Percentiles rank a stretch among this genome's conserved stretches.
These are phyloP conservation scores for Solenodon paradoxus DNA, from an alignment of 2,113 vertebrate genomes.

Conservation along the genomic window DNA sequence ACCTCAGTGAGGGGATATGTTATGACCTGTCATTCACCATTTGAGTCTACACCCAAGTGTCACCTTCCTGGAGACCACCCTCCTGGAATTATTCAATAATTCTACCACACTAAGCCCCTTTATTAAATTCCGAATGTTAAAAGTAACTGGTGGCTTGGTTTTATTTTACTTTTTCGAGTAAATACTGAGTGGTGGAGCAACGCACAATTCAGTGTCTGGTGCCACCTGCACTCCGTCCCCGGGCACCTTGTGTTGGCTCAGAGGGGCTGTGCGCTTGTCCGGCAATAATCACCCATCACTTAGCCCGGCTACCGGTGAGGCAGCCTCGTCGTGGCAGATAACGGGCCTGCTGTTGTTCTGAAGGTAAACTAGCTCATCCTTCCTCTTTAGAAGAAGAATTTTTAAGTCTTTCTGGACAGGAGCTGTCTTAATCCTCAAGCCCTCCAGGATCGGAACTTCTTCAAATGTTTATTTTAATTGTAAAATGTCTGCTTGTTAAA, in stretches of 20 bases:
- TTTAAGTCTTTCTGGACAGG: slow-evolving; percentile 9
- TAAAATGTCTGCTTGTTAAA: slow-evolving; percentile 4
- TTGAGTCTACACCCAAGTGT: neutral
- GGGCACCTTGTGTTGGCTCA: too few species aligned
- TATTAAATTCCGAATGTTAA: too few species aligned
- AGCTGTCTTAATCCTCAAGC: neutral
- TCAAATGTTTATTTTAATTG: slow-evolving; percentile 46
- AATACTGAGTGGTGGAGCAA: too few species aligned
- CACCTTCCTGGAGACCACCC: neutral
- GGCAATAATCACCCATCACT: neutral
- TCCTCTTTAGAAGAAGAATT: neutral
- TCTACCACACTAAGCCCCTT: too few species aligned
- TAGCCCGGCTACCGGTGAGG: neutral
- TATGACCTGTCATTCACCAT: too few species aligned
- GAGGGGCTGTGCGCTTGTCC: neutral
- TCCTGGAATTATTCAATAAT: too few species aligned
- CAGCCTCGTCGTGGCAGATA: neutral
- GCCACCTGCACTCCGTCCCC: too few species aligned
- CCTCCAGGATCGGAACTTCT: neutral
- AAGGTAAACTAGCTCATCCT: neutral
- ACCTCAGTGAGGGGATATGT: too few species aligned
- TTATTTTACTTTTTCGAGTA: too few species aligned
- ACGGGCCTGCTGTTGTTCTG: neutral
- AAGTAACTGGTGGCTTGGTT: too few species aligned
- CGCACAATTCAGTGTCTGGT: too few species aligned